Evolutionary conservation across 2,113 vertebrate species (phyloP).

Genomic region (Nanger granti): DNA sequence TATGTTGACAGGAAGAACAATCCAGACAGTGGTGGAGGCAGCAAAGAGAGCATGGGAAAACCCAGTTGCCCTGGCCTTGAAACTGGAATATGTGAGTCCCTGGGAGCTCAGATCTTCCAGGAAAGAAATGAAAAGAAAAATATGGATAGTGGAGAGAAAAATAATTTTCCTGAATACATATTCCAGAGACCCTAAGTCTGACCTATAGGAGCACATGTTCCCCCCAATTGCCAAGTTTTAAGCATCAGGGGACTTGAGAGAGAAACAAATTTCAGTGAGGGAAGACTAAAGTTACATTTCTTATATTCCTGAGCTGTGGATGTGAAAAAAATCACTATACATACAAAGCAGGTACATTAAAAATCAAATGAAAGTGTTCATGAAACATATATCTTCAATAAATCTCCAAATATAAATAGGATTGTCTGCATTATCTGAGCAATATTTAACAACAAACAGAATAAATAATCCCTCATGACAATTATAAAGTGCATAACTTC

Average conservation of each 20-base stretch:
- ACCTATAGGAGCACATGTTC: not conserved
- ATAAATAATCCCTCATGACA: not conserved
- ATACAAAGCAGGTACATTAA: not conserved
- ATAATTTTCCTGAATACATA: not conserved
- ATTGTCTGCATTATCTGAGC: not conserved
- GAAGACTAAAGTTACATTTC: not conserved
- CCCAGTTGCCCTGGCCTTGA: accelerated
- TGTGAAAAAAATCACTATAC: not conserved
- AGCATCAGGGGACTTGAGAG: not conserved
- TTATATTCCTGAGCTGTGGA: not conserved
- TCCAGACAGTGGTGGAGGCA: not conserved
- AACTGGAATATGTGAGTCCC: not conserved
- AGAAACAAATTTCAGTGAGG: slow-evolving; percentile 17
- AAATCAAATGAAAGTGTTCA: not conserved
- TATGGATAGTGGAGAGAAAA: not conserved
- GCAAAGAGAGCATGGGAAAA: not conserved
- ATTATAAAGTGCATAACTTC: not conserved
- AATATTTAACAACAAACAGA: not conserved
- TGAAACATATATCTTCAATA: not conserved
- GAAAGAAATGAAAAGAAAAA: not conserved
- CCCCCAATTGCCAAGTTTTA: not conserved
- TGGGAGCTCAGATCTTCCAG: not conserved
- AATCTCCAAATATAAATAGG: not conserved
- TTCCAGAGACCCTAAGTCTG: not conserved
- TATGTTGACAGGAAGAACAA: not conserved